phyloP scores from a whole-genome alignment of 1,140 invertebrate genomes.

The Orius insidiosus region DNA sequence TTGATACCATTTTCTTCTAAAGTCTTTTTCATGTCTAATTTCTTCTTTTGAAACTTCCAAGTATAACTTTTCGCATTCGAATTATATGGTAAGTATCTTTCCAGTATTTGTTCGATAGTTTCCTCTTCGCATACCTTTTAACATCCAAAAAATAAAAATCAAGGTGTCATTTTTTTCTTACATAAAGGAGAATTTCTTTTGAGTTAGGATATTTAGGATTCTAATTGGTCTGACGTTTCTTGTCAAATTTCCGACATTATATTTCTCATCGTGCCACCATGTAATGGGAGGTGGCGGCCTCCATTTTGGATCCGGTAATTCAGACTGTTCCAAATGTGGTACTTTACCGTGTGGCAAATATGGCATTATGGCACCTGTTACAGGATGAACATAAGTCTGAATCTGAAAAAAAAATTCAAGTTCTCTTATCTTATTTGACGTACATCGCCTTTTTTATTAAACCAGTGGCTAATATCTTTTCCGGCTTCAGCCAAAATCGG shows the following conservation, averaged over 20 bases:
- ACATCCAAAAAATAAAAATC: slow-evolving; percentile 22
- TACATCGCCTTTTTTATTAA: slow-evolving; percentile 41
- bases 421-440: neutral
- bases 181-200: slow-evolving; percentile 19
- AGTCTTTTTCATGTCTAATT: slow-evolving; percentile 43
- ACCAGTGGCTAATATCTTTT: slow-evolving; percentile 60
- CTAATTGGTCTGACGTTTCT: slow-evolving; percentile 44
- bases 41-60: slow-evolving; percentile 50
- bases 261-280: slow-evolving; percentile 57
- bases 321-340: slow-evolving; percentile 27
- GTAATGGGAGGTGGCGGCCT: slow-evolving; percentile 28
- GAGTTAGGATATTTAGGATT: slow-evolving; percentile 56
- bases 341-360: slow-evolving; percentile 39
- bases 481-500: slow-evolving; percentile 49
- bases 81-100: slow-evolving; percentile 52
- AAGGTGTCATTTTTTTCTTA: neutral
- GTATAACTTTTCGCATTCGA: slow-evolving; percentile 50
- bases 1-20: slow-evolving; percentile 54
- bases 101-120: slow-evolving; percentile 50
- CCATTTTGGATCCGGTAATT: slow-evolving; percentile 25
- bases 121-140: slow-evolving; percentile 64
- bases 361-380: slow-evolving; percentile 31
- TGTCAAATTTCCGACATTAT: slow-evolving; percentile 48
- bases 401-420: slow-evolving; percentile 20
- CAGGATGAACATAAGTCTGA: slow-evolving; percentile 28